Conservation (phyloP, 2,888 invertebrate genomes). For the Acleris sparsana region DNA sequence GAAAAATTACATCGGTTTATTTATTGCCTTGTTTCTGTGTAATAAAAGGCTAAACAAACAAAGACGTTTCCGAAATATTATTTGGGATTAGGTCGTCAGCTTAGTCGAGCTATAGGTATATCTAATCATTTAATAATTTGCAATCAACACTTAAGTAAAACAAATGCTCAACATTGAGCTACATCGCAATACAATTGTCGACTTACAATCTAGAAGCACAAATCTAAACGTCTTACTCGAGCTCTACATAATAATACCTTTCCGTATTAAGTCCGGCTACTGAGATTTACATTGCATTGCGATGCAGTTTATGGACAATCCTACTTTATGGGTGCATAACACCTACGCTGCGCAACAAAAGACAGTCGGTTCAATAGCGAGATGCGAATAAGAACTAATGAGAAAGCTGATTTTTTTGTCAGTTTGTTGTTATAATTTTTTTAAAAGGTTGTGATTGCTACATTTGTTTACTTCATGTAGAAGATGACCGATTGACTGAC, state of each 20-base stretch:
- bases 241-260: slow-evolving; percentile 37
- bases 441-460: too few species aligned
- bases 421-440: not conserved
- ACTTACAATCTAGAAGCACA: slow-evolving; percentile 33
- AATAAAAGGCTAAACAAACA: too few species aligned
- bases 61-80: too few species aligned
- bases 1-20: too few species aligned
- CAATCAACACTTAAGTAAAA: too few species aligned
- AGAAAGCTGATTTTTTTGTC: slow-evolving; percentile 6
- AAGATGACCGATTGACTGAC: too few species aligned
- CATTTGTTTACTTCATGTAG: too few species aligned
- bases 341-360: slow-evolving; percentile 45
- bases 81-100: too few species aligned
- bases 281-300: slow-evolving; percentile 48
- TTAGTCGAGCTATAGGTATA: too few species aligned
- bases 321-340: slow-evolving; percentile 51
- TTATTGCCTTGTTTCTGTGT: too few species aligned
- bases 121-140: too few species aligned
- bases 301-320: slow-evolving; percentile 48
- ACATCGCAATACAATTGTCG: slow-evolving; percentile 21
- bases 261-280: slow-evolving; percentile 40
- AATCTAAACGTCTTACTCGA: slow-evolving; percentile 39
- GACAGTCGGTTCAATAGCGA: slow-evolving; percentile 13
- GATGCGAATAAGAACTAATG: slow-evolving; percentile 13
- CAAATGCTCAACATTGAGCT: slow-evolving; percentile 2